phyloP scores from a whole-genome alignment of 2,113 vertebrate species.

The Centropus unirufus region DNA sequence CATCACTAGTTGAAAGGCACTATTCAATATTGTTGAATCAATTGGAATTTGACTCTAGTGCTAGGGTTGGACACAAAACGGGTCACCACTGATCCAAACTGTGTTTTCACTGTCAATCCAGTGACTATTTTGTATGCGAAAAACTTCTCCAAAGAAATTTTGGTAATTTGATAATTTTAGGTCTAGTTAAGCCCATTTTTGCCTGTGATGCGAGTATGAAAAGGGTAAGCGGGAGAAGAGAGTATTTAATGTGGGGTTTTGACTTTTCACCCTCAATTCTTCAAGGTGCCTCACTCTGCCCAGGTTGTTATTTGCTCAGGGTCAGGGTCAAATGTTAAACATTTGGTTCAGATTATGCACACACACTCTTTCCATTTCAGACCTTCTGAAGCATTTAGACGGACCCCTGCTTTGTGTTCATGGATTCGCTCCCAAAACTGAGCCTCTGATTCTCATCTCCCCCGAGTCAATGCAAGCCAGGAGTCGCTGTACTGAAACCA shows the following conservation, averaged over 20 bases:
- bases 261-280: not conserved
- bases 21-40: not conserved
- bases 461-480: not conserved
- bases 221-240: not conserved
- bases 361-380: not conserved
- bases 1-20: not conserved
- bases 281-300: not conserved
- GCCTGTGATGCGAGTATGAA: not conserved
- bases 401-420: not conserved
- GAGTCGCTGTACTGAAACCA: not conserved
- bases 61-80: not conserved
- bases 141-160: not conserved
- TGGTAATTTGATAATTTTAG: not conserved
- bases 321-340: not conserved
- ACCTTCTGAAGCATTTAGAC: not conserved
- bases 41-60: not conserved
- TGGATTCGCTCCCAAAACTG: not conserved
- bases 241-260: not conserved
- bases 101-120: not conserved
- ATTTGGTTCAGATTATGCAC: constrained; percentile 31
- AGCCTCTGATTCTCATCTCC: constrained; percentile 52
- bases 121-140: not conserved
- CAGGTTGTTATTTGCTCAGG: not conserved
- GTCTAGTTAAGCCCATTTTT: not conserved
- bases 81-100: not conserved